Conservation (phyloP, 2,888 invertebrate genomes). For the Pachliopta kotzebuea region DNA sequence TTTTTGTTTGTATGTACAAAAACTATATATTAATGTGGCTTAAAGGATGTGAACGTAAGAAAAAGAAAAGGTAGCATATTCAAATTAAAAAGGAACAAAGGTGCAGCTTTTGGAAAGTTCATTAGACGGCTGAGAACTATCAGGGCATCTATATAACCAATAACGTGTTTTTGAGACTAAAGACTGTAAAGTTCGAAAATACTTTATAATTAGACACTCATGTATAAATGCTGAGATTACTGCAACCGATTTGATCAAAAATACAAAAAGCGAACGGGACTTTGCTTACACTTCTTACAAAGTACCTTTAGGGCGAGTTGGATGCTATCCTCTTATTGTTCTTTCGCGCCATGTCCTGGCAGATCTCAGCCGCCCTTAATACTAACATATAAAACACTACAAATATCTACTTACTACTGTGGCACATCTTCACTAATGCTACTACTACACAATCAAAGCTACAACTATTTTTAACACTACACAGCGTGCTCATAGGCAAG, state of each 20-base stretch:
- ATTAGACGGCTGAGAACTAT: background rate
- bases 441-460: background rate
- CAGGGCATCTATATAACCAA: background rate
- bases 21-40: conserved; percentile 8
- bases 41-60: background rate
- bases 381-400: background rate
- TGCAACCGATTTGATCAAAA: too few relatives aligned
- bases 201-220: too few relatives aligned
- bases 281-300: too few relatives aligned
- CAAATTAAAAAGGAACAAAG: background rate
- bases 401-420: background rate
- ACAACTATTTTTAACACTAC: background rate
- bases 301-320: too few relatives aligned
- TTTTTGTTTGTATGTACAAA: conserved; percentile 10
- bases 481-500: background rate
- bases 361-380: background rate
- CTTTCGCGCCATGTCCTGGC: background rate
- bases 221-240: too few relatives aligned
- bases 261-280: too few relatives aligned
- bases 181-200: too few relatives aligned
- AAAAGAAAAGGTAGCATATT: background rate
- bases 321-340: background rate
- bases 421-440: background rate
- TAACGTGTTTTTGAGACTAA: background rate
- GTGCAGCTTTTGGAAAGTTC: background rate